Base-by-base conservation (phyloP, 2,113 vertebrate species). In the Acrocephalus arundinaceus region DNA sequence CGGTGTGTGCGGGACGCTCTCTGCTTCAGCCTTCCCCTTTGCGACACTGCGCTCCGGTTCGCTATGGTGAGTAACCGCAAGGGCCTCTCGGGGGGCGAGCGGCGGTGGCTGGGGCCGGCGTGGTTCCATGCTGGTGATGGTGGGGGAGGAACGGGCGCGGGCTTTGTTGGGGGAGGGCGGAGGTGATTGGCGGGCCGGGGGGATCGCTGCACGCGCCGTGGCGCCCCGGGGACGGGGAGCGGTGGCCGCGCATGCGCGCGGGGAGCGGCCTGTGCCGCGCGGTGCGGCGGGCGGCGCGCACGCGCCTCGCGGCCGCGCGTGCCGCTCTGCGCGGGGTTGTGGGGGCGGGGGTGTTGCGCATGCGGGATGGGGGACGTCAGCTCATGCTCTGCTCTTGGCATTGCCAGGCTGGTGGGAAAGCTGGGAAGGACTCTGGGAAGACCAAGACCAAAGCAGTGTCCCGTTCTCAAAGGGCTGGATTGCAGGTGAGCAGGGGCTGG, bases 371-470 rank as follows among this genome's bases (percentile, higher is more conserved):
- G 13, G 3, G 7, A 27, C 3, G 19, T n/a, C 62, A 24, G 20
- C 16, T 6, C 24, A 33, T 45, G 33, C 7, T 67, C 2, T 16
- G 11, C 15, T n/a, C 2, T 22, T 46, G 31, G 70, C 33, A 7
- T 74, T 55, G n/a, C 24, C 65, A 99, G 99, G 99, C 99, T 97
- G 99, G 99, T 24, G 99, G 99, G 9, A 99, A 99, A 95, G 99
- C 99, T 74, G 99, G 99, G 12, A 99, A 99, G 89, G 99, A 99
- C 97, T 99, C 99, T 4, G 99, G 99, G 18, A 99, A 99, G 97
- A 99, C 99, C 83, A 99, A 99, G 98, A 99, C 99, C 63, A 99
- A 99, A 97, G 99, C 99, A 5, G 98, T 99, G 97, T 99, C 99
- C 85, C 99, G 99, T 97, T 99, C 99, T 10, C 99, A 99, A 97